Conservation (phyloP, 2,113 vertebrate genomes). For the Motacilla tschutschensis region DNA sequence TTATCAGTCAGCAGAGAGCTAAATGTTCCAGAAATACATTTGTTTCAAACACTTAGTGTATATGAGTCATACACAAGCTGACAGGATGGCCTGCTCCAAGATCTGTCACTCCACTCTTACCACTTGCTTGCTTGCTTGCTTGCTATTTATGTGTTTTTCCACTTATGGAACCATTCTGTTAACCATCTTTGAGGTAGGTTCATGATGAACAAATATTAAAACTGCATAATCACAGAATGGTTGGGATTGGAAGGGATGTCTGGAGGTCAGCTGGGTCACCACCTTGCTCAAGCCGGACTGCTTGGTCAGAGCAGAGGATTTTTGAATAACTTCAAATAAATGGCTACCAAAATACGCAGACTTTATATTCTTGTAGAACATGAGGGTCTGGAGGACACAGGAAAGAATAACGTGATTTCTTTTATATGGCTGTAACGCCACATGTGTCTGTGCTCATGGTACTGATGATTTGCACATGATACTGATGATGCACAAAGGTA, state of each 20-base stretch:
- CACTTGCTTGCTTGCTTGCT: background rate
- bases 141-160: background rate
- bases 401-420: background rate
- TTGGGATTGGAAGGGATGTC: background rate
- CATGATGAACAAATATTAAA: background rate
- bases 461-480: background rate
- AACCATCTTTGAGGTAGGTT: background rate
- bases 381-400: background rate
- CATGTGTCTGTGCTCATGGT: background rate
- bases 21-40: background rate
- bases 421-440: background rate
- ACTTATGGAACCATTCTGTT: background rate
- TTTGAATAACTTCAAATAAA: background rate
- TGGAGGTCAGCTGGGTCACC: background rate
- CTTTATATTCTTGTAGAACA: background rate
- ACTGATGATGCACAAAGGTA: background rate
- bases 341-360: background rate
- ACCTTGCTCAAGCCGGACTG: background rate
- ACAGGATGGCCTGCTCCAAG: background rate
- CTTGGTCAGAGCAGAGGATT: background rate
- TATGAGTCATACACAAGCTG: background rate
- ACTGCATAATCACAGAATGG: background rate
- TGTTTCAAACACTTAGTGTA: background rate
- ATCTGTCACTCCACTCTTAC: background rate
- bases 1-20: background rate